Base-by-base conservation (phyloP, 1,140 invertebrate species). In the Ganaspis sp. region DNA sequence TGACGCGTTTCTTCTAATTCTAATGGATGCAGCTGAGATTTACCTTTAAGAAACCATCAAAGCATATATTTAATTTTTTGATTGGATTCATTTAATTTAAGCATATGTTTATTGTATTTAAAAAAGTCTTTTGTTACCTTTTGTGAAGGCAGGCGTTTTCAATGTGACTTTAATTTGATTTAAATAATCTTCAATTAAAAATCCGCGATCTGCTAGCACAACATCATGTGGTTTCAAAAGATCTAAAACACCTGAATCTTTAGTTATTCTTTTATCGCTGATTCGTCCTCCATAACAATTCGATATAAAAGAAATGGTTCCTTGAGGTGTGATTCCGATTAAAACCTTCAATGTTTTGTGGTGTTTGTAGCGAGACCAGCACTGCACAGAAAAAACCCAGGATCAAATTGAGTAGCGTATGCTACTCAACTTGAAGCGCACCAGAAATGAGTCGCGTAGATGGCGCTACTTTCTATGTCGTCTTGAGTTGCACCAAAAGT, bases 251-350 rank as follows among this genome's bases (percentile, higher is more conserved):
- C 81, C 83, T 69, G 42, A 81, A 12, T 79, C 40, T 77, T 84
- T 69, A 19, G 79, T 81, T 21, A 87, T 83, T 23, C 15, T 19
- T 64, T 82, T 80, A 69, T 87, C 85, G 78, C 77, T 84, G 1
- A 76, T 77, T 53, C 83, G 71, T 19, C 86, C 86, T 64, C 79
- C 82, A 73, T n/a, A 45, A 87, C 9, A 69, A 72, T 58, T 77
- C 72, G 85, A 86, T 11, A 87, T 73, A 70, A 74, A 88, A 42
- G 54, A 78, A 40, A 87, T 77, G 15, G 70, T 70, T 42, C 86
- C 86, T 70, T 83, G 78, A 49, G 85, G 83, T 12, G 81, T 78
- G 12, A 86, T 85, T 21, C 77, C 84, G 70, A 86, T 79, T n/a
- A 87, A 70, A 79, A 75, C 79, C 54, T 87, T 87, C 8, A 75